Percentiles rank a stretch among this genome's conserved stretches.
Evolutionary conservation across 2,113 vertebrate genomes (phyloP).

Genomic region (Leptobrachium ailaonicum): DNA sequence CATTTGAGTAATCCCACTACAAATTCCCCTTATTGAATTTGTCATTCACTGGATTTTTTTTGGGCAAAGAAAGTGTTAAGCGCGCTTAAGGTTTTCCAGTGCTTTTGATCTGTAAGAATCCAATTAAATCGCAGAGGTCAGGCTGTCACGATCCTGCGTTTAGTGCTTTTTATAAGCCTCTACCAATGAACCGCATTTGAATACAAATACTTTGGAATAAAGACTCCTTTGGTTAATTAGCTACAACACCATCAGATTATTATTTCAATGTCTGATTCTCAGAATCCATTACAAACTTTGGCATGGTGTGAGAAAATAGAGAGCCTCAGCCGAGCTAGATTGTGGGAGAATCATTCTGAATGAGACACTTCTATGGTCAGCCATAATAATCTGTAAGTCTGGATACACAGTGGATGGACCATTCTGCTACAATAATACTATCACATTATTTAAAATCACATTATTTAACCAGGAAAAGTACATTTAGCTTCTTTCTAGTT

Average conservation of each 20-base stretch:
- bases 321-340: background rate
- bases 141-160: background rate
- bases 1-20: background rate
- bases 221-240: background rate
- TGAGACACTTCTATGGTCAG: too few species aligned
- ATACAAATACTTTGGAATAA: background rate
- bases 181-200: background rate
- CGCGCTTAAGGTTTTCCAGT: background rate
- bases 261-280: background rate
- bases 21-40: background rate
- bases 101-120: background rate
- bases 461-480: too few species aligned
- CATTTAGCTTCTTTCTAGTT: too few species aligned
- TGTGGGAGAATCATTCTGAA: too few species aligned
- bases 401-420: too few species aligned
- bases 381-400: too few species aligned
- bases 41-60: background rate
- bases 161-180: background rate
- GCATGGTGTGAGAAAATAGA: background rate
- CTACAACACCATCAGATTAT: background rate
- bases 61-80: background rate
- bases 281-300: background rate
- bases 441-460: too few species aligned
- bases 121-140: background rate
- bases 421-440: too few species aligned